Evolutionary conservation across 1,140 invertebrate genomes (phyloP), one percentile per base, ranked within the genome.

Genomic region (Drosophila saltans): DNA sequence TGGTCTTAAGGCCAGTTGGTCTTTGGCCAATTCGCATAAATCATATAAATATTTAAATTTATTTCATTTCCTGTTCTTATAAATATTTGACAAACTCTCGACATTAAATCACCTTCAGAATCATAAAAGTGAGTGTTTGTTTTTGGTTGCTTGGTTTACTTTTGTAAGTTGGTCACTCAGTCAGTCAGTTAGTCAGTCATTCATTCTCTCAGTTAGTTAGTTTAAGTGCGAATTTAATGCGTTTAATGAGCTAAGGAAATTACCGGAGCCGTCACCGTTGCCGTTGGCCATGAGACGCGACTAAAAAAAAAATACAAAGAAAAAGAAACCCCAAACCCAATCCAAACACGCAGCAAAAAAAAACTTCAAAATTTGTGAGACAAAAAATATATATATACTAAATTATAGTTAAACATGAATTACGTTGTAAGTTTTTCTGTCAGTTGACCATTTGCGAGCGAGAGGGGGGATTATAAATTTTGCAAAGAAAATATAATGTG

Each of bases 241-340:
- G 60, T 69, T 71, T 75, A 72, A 76, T 76, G 74, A 72, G 74
- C 61, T 67, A 39, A 61, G 66, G 66, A 68, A 68, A 60, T 68
- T 11, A 58, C 60, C 52, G 45, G 21, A 52, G 61, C 24, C 43
- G 41, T 43, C 39, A 52, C 2, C 45, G 21, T 52, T 24, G 24
- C 28, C 10, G 40, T 58, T 73, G 75, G 58, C 71, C 71, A 69
- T 77, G 75, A 73, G 63, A 40, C 39, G 43, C 55, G 21, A 52
- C 4, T 3, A 24, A 26, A 10, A 52, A 10, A 52, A 2, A 10
- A 52, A 59, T 30, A 66, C 40, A n/a, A 6, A 8, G 11, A 48
- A 45, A n/a, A 6, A 8, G 11, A 48, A 56, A 56, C 7, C 30
- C 2, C 9, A 56, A 56, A 57, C 56, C 7, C 30, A 75, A 63